Conservation (phyloP, 2,888 invertebrate species). For the Caenorhabditis afra region DNA sequence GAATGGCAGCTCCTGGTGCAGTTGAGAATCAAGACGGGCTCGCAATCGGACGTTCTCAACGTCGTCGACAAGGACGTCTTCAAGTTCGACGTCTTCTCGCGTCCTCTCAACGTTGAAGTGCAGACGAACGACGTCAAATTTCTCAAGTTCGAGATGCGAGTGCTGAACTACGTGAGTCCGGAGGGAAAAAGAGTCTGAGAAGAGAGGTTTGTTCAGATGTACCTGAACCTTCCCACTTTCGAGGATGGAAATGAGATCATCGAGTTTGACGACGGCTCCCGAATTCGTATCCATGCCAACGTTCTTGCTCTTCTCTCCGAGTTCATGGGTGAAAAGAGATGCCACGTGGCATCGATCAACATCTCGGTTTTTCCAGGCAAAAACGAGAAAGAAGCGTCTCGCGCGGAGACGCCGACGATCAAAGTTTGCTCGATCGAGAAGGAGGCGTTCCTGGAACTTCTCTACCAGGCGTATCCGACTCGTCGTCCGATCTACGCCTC, state of each 20-base stretch:
- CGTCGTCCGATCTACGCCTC: slow-evolving; percentile 68
- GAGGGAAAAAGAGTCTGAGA: too few species aligned
- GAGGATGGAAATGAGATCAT: slow-evolving; percentile 65
- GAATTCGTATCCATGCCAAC: slow-evolving; percentile 56
- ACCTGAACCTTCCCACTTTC: slow-evolving; percentile 63
- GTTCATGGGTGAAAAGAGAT: slow-evolving; percentile 52
- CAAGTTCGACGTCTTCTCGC: slow-evolving; percentile 49
- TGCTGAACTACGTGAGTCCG: slow-evolving; percentile 55
- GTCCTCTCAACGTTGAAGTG: slow-evolving; percentile 52
- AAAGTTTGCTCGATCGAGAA: slow-evolving; percentile 47
- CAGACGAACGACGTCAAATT: slow-evolving; percentile 42
- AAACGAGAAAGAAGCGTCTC: slow-evolving; percentile 46
- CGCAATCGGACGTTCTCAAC: slow-evolving; percentile 31
- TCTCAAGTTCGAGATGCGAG: slow-evolving; percentile 63
- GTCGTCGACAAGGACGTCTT: slow-evolving; percentile 64
- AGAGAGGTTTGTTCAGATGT: slow-evolving; percentile 57
- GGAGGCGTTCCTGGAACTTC: slow-evolving; percentile 65
- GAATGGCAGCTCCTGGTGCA: slow-evolving; percentile 64
- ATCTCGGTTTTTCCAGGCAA: slow-evolving; percentile 10
- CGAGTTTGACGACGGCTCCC: slow-evolving; percentile 62
- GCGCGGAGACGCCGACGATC: slow-evolving; percentile 37
- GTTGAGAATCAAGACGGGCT: slow-evolving; percentile 62
- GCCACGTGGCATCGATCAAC: not conserved
- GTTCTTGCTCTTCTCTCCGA: slow-evolving; percentile 64
- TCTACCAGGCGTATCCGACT: slow-evolving; percentile 69